Percentiles rank a stretch among this genome's conserved stretches.
These are phyloP conservation scores for Pitangus sulphuratus DNA, from an alignment of 2,797 vertebrate species.

Conservation along the genomic window DNA sequence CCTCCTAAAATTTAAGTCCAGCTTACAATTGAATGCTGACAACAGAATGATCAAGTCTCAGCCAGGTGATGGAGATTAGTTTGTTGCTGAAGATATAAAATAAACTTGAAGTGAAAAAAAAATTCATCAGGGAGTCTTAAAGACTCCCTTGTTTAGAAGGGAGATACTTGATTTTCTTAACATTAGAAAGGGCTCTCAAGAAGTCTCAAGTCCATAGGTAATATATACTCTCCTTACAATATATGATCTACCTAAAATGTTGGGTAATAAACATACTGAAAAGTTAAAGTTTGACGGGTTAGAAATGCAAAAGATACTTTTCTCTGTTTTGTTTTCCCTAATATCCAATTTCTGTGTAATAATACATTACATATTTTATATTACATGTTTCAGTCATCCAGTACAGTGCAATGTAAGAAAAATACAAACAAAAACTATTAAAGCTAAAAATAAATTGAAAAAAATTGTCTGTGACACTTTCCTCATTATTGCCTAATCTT, in stretches of 20 bases:
- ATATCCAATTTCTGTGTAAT: background rate
- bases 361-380: background rate
- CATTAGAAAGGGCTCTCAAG: background rate
- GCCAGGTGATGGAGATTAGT: background rate
- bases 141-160: background rate
- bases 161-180: background rate
- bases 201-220: background rate
- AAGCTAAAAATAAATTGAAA: background rate
- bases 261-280: background rate
- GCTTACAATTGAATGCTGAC: background rate
- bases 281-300: background rate
- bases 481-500: background rate
- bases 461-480: background rate
- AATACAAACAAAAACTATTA: background rate
- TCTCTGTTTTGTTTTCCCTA: background rate
- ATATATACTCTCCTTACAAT: background rate
- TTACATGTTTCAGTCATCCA: background rate
- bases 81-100: background rate
- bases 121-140: background rate
- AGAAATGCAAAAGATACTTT: background rate
- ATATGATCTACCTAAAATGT: background rate
- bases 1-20: background rate
- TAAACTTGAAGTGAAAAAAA: background rate
- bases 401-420: background rate
- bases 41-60: background rate